phyloP scores from a whole-genome alignment of 2,113 vertebrate species.

The human region GRCh38 chr15:61701501-61702000 shows the following conservation, averaged over 20 bases:
- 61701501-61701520: background rate
- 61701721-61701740: background rate
- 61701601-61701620: constrained; percentile 35
- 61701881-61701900: background rate
- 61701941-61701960: background rate
- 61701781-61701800: background rate
- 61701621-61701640: background rate
- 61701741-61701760: background rate
- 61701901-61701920: background rate
- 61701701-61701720: background rate
- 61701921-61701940: background rate
- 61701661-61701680: background rate
- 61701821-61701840: background rate
- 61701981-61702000: background rate
- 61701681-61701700: background rate
- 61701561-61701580: background rate
- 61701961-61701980: background rate
- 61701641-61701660: background rate
- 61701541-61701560: background rate
- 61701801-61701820: background rate
- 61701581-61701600: background rate
- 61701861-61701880: background rate
- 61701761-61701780: background rate
- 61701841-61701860: background rate
- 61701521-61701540: background rate